A percentile compares a stretch with the other conserved stretches of the same genome.
phyloP scores from a whole-genome alignment of 2,113 vertebrate genomes.

The Sturnus vulgaris region DNA sequence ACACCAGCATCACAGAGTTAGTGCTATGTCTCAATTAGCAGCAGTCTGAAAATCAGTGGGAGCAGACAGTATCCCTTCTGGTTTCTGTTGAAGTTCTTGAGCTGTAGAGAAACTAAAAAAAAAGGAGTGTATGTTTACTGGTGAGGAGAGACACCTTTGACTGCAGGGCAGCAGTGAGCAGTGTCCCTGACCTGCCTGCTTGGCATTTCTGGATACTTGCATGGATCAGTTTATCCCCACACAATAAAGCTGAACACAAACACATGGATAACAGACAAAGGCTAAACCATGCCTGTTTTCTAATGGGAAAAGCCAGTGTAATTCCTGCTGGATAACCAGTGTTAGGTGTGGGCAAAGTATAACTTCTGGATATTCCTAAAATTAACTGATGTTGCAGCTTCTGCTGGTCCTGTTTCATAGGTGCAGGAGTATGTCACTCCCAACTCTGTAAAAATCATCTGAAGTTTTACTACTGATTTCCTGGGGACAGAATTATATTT shows the following conservation, averaged over 20 bases:
- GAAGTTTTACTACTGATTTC: not conserved
- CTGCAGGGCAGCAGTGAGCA: not conserved
- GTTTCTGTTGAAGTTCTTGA: not conserved
- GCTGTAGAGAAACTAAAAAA: not conserved
- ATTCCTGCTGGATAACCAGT: not conserved
- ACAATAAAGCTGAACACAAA: not conserved
- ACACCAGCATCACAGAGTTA: not conserved
- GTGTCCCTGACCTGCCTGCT: not conserved
- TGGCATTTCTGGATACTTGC: not conserved
- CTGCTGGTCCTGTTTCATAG: not conserved
- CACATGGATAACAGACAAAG: not conserved
- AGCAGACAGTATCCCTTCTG: not conserved
- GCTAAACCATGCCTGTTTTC: not conserved
- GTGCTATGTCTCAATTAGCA: constrained; percentile 41
- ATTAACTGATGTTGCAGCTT: not conserved
- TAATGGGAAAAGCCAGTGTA: not conserved
- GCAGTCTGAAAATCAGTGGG: not conserved
- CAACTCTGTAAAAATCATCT: not conserved
- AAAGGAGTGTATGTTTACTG: not conserved
- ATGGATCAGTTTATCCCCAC: not conserved
- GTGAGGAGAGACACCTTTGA: not conserved
- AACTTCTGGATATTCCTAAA: not conserved
- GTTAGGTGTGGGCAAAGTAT: not conserved
- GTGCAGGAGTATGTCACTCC: not conserved
- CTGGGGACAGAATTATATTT: not conserved